phyloP scores from a whole-genome alignment of 2,888 invertebrate genomes.

The Calliphora vomitoria region DNA sequence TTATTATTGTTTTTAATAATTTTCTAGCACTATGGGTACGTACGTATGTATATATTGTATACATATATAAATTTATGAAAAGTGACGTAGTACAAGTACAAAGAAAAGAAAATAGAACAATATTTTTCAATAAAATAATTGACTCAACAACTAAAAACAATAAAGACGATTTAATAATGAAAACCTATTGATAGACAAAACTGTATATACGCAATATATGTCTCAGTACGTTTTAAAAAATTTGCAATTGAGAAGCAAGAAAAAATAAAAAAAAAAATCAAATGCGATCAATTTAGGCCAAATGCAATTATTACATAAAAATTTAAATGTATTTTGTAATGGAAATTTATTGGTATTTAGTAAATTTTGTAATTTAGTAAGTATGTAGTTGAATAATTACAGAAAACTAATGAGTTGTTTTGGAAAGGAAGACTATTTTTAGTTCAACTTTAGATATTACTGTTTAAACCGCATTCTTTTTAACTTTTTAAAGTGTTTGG shows the following conservation, averaged over 20 bases:
- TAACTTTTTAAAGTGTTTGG: not conserved
- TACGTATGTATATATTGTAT: not conserved
- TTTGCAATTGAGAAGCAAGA: constrained; percentile 50
- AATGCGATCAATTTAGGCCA: constrained; percentile 50
- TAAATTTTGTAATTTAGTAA: not conserved
- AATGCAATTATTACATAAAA: constrained; percentile 37
- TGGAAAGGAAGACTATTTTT: no score
- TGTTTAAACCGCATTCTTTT: not conserved
- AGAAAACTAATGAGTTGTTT: no score
- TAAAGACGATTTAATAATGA: constrained; percentile 7
- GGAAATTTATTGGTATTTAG: constrained; percentile 8
- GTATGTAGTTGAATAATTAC: no score
- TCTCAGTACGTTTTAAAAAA: constrained; percentile 9
- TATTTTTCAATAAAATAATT: constrained; percentile 57
- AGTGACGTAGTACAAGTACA: constrained; percentile 52
- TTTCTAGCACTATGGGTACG: constrained; percentile 28
- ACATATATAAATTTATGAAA: not conserved
- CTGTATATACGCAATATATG: constrained; percentile 15
- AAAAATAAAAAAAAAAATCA: not conserved
- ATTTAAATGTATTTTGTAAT: constrained; percentile 21
- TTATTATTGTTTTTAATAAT: constrained; percentile 52
- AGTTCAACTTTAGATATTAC: no score
- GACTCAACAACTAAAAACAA: constrained; percentile 36
- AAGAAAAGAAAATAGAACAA: constrained; percentile 40
- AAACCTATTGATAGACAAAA: constrained; percentile 27